Evolutionary conservation across 2,113 vertebrate species (phyloP), one percentile per base, ranked within the genome.

Genomic region (Pseudopipra pipra): DNA sequence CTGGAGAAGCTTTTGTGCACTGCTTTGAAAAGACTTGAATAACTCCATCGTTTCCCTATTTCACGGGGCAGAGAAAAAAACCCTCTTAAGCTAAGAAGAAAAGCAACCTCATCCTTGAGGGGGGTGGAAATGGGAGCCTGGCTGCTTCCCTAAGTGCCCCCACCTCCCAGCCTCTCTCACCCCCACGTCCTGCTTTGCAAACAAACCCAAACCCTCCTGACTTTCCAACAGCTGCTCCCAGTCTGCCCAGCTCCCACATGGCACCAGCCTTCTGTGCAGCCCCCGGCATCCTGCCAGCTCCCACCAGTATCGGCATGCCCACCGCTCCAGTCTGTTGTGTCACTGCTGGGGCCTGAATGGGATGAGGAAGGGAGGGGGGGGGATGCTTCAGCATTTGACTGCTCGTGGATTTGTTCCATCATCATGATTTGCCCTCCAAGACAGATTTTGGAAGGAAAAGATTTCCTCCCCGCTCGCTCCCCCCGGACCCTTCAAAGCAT

Each of bases 221-320:
- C 37, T 87, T 93, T 4, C 68, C 77, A 47, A 9, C 87, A 90
- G 90, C 90, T 96, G 95, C 82, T 94, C 56, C 56, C 83, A 71
- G 66, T 86, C 85, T 68, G 56, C 56, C 84, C 17, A 10, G 62
- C 31, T 91, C 89, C 56, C 81, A 59, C 74, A 54, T 43, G 82
- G 73, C 61, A 94, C 77, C 43, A 58, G 52, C 54, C 84, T 62
- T 15, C 3, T 14, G 5, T 9, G 8, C 89, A 93, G 56, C 67
- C 63, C 44, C 51, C 6, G 33, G 93, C 90, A 78, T 6, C 56
- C 73, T 70, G 77, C 94, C 91, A 95, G 91, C 80, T 91, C 72
- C 78, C 90, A 16, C 84, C 91, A 68, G 80, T 7, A 15, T 15
- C 10, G 5, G 46, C 66, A 83, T 47, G 23, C 84, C 43, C 1